Evolutionary conservation across 2,797 vertebrate genomes (phyloP), one percentile per base, ranked within the genome.

Genomic region (Sparidentex hasta): DNA sequence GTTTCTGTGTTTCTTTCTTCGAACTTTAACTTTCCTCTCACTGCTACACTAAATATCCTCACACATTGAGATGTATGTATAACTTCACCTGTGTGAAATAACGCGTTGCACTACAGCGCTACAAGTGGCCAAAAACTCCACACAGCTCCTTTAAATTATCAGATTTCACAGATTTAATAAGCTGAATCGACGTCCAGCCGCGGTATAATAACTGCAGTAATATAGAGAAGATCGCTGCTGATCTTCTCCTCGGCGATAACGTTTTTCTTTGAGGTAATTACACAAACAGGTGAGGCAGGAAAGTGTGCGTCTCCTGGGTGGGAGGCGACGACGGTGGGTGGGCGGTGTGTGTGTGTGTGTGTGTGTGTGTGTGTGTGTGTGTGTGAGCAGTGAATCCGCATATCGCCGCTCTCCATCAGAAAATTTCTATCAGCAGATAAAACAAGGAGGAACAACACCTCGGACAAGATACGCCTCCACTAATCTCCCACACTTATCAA

Each of bases 401-500:
- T 91, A 92, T 92, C 93, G 43, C 74, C 3, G 51, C 87, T 88
- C 78, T 73, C 75, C 83, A 93, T 94, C 92, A 78, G 89, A 88
- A 89, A 87, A 87, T 88, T 86, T 85, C 86, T 88, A 89, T 91
- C 92, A 76, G 87, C 78, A 90, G 89, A 93, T 93, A 90, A 90
- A 93, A 89, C 81, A 78, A 78, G 88, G 63, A 87, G 83, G 87
- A 94, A 92, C 87, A 92, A 85, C 91, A 90, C 86, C 90, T 89
- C 43, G 82, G 88, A 92, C 93, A 93, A 92, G 92, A 91, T 92
- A 87, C 78, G 87, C 85, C 71, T 7, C 0, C 66, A 11, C 88
- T 91, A 91, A 94, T 94, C 93, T 94, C 66, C 83, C 73, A 56
- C 91, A 84, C 81, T 89, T 85, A 92, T 93, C 92, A 90, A 76